Percentiles rank a stretch among this genome's conserved stretches.
Evolutionary conservation across 1,140 invertebrate species (phyloP).

Genomic region (Conus ventricosus): DNA sequence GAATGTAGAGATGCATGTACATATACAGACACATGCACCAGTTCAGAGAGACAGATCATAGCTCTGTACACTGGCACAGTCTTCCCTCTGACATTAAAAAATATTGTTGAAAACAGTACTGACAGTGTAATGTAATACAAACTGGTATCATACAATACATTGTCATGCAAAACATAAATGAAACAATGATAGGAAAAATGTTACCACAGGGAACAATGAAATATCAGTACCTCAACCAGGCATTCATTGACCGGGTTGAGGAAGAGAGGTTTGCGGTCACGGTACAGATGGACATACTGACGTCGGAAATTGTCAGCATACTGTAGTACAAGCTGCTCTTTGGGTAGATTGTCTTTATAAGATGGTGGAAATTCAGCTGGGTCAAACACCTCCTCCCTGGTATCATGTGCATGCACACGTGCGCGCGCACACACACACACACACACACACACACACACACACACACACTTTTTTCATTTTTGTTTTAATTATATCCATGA

Average conservation of each 20-base stretch:
- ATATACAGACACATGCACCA: too few species aligned
- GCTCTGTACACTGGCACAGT: too few species aligned
- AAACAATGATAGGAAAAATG: too few species aligned
- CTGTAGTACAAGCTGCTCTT: constrained; percentile 83
- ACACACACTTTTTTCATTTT: too few species aligned
- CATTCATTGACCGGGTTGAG: constrained; percentile 89
- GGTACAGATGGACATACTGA: constrained; percentile 83
- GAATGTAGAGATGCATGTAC: too few species aligned
- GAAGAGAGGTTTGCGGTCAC: constrained; percentile 83
- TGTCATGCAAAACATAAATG: too few species aligned
- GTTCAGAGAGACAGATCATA: too few species aligned
- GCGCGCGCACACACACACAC: constrained; percentile 33
- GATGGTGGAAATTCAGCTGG: constrained; percentile 78
- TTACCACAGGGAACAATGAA: too few species aligned
- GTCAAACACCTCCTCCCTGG: constrained; percentile 66
- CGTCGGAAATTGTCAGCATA: constrained; percentile 84
- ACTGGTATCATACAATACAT: too few species aligned
- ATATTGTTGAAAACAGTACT: too few species aligned
- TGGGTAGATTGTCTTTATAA: constrained; percentile 84
- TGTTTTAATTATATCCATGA: background rate
- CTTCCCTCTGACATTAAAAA: too few species aligned
- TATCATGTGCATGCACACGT: background rate
- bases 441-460: background rate
- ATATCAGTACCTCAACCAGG: constrained; percentile 73
- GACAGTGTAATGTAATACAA: too few species aligned